Base-by-base conservation (phyloP, 2,113 vertebrate genomes). In the Loxodonta africana region DNA sequence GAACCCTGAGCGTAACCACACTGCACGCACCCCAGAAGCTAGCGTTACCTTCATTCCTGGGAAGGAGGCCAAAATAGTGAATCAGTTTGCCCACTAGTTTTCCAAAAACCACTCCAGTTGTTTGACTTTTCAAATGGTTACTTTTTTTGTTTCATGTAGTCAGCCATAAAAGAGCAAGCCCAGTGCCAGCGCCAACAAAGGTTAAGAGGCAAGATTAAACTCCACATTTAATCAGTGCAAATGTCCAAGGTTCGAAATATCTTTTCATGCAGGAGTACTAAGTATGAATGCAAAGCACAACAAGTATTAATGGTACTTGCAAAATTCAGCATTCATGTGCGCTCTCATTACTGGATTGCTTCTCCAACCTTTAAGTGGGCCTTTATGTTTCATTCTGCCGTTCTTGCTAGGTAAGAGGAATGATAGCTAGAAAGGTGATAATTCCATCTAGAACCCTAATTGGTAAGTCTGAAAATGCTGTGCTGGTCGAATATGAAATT, bases 91-190 rank as follows among this genome's bases (percentile, higher is more conserved):
- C 89, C 89, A 71, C 86, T 88, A 69, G 41, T 30, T 95, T 78
- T 90, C 83, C 84, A 83, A 96, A 95, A 96, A 57, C 62, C 44
- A 71, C n/a, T 89, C 93, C 67, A 81, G 33, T 46, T 74, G 84
- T 60, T 95, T 95, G 95, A 97, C 89, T 98, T 95, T 94, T 89
- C 77, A 93, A 90, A 96, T 57, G 87, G 97, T 90, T 90, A 76
- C 84, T 84, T 96, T 87, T 89, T 96, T 90, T 60, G 88, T 86
- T 86, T 21, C 9, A 12, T 53, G 20, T n/a, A 92, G 88, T 67
- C 94, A 95, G 83, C 33, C 65, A 2, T 44, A 76, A 65, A 92
- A 94, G 65, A 77, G 71, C 81, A 51, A 90, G 85, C 69, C 60
- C 67, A 21, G 62, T 62, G 69, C 57, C 63, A 76, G 80, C 0